Conservation (phyloP, 2,797 vertebrate genomes). For the Aselliscus stoliczkanus region DNA sequence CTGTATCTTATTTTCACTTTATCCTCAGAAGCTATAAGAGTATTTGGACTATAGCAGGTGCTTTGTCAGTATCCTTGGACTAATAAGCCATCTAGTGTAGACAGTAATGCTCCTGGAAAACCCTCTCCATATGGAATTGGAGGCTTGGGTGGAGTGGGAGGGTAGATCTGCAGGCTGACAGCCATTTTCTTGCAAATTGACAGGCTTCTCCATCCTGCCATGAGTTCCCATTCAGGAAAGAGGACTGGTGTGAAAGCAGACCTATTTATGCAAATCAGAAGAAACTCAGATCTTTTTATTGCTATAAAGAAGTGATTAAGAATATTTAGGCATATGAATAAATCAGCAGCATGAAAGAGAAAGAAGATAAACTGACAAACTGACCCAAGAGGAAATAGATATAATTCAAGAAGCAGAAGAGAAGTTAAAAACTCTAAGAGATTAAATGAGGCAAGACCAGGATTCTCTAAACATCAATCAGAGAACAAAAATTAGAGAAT, state of each 20-base stretch:
- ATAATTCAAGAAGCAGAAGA: background rate
- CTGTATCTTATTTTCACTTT: background rate
- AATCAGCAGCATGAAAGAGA: background rate
- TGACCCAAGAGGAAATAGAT: background rate
- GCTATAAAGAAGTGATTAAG: background rate
- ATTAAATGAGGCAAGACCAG: no score
- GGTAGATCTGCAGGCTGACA: background rate
- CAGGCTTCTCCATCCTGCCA: background rate
- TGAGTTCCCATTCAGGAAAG: background rate
- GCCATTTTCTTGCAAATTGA: background rate
- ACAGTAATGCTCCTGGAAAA: background rate
- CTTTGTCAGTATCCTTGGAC: background rate
- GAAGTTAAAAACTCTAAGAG: background rate
- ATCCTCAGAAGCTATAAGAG: background rate
- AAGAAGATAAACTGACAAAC: background rate
- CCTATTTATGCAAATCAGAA: background rate
- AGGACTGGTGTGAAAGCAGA: background rate
- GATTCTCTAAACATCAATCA: background rate
- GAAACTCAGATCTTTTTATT: background rate
- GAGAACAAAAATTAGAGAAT: background rate
- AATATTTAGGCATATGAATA: background rate
- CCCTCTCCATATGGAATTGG: background rate
- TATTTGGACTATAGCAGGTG: background rate
- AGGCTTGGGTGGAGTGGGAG: background rate
- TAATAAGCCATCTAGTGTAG: background rate